Evolutionary conservation across 2,113 vertebrate species (phyloP), one percentile per base, ranked within the genome.

Genomic region (Columba livia): DNA sequence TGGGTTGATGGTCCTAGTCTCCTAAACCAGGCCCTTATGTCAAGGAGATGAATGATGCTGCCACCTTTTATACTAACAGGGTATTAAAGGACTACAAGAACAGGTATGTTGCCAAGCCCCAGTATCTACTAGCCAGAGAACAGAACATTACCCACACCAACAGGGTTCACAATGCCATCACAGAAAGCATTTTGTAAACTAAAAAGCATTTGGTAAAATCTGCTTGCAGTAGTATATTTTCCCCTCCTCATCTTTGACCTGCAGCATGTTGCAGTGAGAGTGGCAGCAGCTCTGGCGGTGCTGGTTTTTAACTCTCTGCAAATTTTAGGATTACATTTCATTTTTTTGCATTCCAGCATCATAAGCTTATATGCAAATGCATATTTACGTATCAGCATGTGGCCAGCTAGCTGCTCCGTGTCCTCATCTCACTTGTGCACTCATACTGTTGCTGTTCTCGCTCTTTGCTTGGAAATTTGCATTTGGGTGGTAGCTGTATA

Each of bases 41-140:
- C 97, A 99, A 99, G 98, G 99, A 99, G 98, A 99, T 99, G 99
- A 99, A 99, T 28, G 99, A 99, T 73, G 98, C 99, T 14, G 99
- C 99, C 91, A 99, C 98, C 71, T 99, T 99, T 97, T 99, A 99
- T 97, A 99, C 99, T 94, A 99, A 99, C 98, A 98, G 99, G 98
- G 99, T 99, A 62, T 97, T 99, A 87, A 99, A 99, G 97, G 99
- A 99, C 97, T 99, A 99, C 98, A 99, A 99, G 96, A 98, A 99
- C 96, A 99, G 91, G 99, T 99, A 98, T 72, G 98, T 98, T 92
- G 60, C 82, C 64, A 85, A 88, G 87, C 89, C 91, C 82, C 83
- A 57, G 85, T 71, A 60, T 70, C 25, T 13, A 13, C 15, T 50
- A 79, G 60, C 54, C 88, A 72, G 79, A 70, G 58, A 94, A 69